Base-by-base conservation (phyloP, 2,888 invertebrate genomes). In the Pterostichus niger region DNA sequence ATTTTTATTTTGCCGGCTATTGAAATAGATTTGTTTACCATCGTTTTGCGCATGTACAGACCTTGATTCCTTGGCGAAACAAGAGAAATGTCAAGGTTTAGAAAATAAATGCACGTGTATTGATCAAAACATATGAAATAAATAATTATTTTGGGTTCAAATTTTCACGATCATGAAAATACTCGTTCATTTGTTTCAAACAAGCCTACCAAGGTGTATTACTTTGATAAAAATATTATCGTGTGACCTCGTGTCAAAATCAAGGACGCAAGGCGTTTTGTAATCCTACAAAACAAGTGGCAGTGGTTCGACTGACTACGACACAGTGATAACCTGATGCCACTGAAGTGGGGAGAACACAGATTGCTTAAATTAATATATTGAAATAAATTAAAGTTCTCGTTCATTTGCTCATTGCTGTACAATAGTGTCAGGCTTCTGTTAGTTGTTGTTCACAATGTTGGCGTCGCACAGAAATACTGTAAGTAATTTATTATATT, bases 291-390 rank as follows among this genome's bases (percentile, higher is more conserved):
- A 59, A 61, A 79, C 79, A 79, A 79, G 79, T 64, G 79, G 46
- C 64, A 56, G 52, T 76, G 46, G 13, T 33, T 33, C 64, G 44
- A 75, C 6, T 11, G 44, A 75, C n/a, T 11, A 52, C 15, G 79
- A 64, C 31, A 71, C 46, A 6, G 46, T 68, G 83, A 83, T 83
- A 83, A 83, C 64, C 76, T 52, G 54, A 11, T 61, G 77, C 49
- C 35, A 54, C 11, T n/a, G n/a, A 59, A 83, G 77, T 77, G 77
- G 82, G 75, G 82, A 56, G 13, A 59, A 40, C 40, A 56, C 33
- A 44, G 81, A 73, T 81, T 81, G 81, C 54, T 81, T 83, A 49
- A 82, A 82, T 82, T 83, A 83, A 64, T 83, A 83, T 49, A 82
- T 76, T 82, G 35, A 82, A 76, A 64, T 83, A 83, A 40, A 77